phyloP scores from a whole-genome alignment of 2,888 invertebrate species.

The Sinohyriopsis cumingii region DNA sequence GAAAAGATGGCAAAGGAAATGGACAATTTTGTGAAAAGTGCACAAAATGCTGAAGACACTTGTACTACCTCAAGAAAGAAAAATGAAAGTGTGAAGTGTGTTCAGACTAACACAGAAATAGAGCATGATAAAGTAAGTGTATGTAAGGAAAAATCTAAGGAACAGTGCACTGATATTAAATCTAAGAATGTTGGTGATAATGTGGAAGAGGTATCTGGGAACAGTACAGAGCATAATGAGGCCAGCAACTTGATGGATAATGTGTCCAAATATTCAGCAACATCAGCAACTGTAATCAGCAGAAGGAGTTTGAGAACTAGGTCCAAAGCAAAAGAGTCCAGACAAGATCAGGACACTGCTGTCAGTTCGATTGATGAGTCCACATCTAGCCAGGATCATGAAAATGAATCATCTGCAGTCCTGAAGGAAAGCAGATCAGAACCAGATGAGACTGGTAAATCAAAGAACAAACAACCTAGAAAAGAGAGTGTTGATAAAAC shows the following conservation, averaged over 20 bases:
- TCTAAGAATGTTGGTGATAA: not conserved
- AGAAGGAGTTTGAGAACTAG: too few relatives aligned
- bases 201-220: not conserved
- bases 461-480: not conserved
- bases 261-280: too few relatives aligned
- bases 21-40: not conserved
- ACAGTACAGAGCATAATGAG: too few relatives aligned
- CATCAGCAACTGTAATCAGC: too few relatives aligned
- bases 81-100: not conserved
- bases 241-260: too few relatives aligned
- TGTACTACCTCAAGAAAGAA: not conserved
- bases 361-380: not conserved
- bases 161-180: not conserved
- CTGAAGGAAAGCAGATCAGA: conserved; percentile 1
- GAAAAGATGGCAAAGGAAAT: not conserved
- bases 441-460: too few relatives aligned
- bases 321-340: not conserved
- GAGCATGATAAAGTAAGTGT: conserved; percentile 1
- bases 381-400: not conserved
- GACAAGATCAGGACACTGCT: conserved; percentile 3
- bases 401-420: not conserved
- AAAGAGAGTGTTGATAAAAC: not conserved
- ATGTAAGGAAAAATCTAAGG: not conserved
- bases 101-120: not conserved
- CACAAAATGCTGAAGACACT: not conserved